These are phyloP conservation scores for Araneus ventricosus DNA, from an alignment of 1,140 invertebrate species.

Conservation along the genomic window DNA sequence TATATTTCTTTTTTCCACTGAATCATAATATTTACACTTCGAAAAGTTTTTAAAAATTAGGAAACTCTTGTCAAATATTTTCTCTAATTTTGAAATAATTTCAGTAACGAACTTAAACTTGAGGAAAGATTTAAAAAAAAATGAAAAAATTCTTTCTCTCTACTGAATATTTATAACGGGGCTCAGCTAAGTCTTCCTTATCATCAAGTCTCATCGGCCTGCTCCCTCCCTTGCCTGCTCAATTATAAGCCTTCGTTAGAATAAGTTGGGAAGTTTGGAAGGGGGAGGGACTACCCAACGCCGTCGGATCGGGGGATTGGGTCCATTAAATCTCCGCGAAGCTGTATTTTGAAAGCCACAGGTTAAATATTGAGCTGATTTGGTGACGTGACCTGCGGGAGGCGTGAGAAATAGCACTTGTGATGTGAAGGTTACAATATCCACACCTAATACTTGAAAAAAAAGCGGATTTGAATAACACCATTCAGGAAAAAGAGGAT, in stretches of 20 bases:
- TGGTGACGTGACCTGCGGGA: constrained; percentile 13
- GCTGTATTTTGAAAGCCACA: constrained; percentile 52
- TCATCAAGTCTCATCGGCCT: constrained; percentile 12
- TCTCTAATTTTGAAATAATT: not conserved
- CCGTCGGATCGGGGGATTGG: constrained; percentile 1
- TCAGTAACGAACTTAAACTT: not conserved
- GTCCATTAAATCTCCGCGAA: constrained; percentile 57
- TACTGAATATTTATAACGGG: constrained; percentile 22
- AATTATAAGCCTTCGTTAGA: constrained; percentile 1
- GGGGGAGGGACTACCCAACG: constrained; percentile 45
- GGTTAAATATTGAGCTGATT: constrained; percentile 59
- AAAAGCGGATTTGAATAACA: constrained; percentile 21
- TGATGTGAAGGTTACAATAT: not conserved
- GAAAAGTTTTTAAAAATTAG: too few species aligned
- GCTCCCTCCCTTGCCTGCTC: not conserved
- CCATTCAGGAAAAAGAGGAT: not conserved
- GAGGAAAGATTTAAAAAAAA: not conserved
- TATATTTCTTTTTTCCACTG: too few species aligned
- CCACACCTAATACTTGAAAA: not conserved
- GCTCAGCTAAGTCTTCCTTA: constrained; percentile 29
- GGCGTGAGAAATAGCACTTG: constrained; percentile 57
- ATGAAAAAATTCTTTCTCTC: not conserved
- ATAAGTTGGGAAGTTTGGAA: not conserved
- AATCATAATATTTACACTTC: too few species aligned
- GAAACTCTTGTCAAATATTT: too few species aligned